Conservation (phyloP, 1,140 invertebrate species). For the Drosophila repleta region DNA sequence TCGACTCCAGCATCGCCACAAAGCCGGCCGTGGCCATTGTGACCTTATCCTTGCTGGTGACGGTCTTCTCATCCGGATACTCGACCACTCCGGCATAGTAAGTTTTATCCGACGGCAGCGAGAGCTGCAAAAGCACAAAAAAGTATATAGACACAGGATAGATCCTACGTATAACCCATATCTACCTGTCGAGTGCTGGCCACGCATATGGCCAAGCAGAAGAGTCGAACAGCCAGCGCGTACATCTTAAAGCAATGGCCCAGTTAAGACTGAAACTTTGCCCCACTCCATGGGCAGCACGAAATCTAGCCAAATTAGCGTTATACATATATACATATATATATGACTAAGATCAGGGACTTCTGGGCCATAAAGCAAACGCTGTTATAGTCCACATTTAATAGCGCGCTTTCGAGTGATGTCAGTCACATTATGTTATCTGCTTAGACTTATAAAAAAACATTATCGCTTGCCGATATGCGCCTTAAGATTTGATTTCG, state of each 20-base stretch:
- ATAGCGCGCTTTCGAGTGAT: too few species aligned
- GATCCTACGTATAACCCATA: neutral
- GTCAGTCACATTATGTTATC: too few species aligned
- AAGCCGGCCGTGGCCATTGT: conserved; percentile 10
- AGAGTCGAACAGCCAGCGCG: neutral
- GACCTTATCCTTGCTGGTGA: neutral
- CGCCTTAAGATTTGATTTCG: neutral
- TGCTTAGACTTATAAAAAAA: neutral
- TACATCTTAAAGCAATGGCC: conserved; percentile 22
- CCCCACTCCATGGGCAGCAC: neutral
- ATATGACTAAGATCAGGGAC: neutral
- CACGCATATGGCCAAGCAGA: conserved; percentile 1
- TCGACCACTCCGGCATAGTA: conserved; percentile 86
- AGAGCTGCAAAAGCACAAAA: conserved; percentile 68
- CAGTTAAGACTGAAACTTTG: conserved; percentile 4
- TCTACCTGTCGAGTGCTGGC: conserved; percentile 20
- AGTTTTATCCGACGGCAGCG: conserved; percentile 83
- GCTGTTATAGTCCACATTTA: neutral
- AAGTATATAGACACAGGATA: neutral
- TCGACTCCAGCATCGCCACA: conserved; percentile 46
- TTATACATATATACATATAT: too few species aligned
- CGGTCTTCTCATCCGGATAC: conserved; percentile 37
- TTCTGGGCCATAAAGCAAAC: neutral
- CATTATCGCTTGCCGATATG: neutral
- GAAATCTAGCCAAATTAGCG: conserved; percentile 3